phyloP scores from a whole-genome alignment of 2,888 invertebrate genomes.

The Dolichomitus sp. region DNA sequence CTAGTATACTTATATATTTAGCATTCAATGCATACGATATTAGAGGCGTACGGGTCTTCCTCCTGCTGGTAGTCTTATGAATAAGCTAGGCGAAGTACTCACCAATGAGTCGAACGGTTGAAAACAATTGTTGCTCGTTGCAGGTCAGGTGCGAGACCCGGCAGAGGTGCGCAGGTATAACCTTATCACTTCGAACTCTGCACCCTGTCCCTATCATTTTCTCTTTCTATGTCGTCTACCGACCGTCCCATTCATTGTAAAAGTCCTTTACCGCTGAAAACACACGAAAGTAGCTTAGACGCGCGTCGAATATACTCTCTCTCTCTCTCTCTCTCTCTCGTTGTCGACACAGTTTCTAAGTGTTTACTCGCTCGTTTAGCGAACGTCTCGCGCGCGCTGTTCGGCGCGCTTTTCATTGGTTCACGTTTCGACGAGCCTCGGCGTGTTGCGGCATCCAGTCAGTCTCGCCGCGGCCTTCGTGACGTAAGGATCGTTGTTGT shows the following conservation, averaged over 20 bases:
- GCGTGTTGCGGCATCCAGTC: conserved; percentile 45
- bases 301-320: neutral
- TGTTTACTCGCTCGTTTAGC: conserved; percentile 36
- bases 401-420: conserved; percentile 34
- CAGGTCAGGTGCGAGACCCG: neutral
- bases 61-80: neutral
- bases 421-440: conserved; percentile 37
- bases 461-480: conserved; percentile 69
- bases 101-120: conserved; percentile 3
- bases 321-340: neutral
- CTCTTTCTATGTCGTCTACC: neutral
- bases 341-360: conserved; percentile 4
- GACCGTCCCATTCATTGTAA: conserved; percentile 1
- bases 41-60: neutral
- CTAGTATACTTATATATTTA: neutral
- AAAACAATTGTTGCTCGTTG: conserved; percentile 18
- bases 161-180: conserved; percentile 5
- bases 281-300: neutral
- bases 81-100: neutral
- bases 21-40: conserved; percentile 4
- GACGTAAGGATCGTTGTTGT: conserved; percentile 40
- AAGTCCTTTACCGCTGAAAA: neutral
- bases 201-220: neutral
- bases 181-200: conserved; percentile 1
- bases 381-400: conserved; percentile 40